Conservation (phyloP, 2,797 vertebrate species). For the Scleropages formosus region DNA sequence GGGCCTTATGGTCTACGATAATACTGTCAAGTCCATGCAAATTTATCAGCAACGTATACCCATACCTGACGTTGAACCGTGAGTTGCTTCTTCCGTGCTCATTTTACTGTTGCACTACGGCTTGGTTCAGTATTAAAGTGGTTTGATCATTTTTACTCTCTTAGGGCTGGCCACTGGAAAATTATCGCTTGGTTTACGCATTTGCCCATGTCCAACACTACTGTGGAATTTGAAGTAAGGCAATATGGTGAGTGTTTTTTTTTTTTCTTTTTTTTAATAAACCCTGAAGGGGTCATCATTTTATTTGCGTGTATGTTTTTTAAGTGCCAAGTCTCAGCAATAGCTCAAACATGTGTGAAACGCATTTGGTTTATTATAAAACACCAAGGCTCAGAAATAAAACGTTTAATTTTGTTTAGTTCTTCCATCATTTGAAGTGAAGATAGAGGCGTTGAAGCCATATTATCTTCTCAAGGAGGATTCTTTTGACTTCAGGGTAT, state of each 20-base stretch:
- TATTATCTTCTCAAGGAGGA: constrained; percentile 53
- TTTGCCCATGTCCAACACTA: constrained; percentile 51
- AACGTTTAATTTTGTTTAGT: constrained; percentile 48
- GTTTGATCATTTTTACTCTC: constrained; percentile 16
- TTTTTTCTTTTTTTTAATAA: not conserved
- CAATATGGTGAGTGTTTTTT: constrained; percentile 53
- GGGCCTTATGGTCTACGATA: constrained; percentile 52
- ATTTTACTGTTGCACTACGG: too few relatives aligned
- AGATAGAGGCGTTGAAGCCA: constrained; percentile 49
- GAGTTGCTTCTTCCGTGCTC: constrained; percentile 34
- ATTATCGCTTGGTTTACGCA: constrained; percentile 57
- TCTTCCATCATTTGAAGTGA: constrained; percentile 66
- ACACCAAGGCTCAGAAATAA: not conserved
- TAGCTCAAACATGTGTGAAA: not conserved
- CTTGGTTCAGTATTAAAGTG: too few relatives aligned
- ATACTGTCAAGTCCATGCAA: constrained; percentile 36
- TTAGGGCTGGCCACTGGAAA: constrained; percentile 64
- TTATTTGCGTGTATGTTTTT: too few relatives aligned
- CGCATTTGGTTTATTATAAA: not conserved
- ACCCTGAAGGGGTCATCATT: too few relatives aligned
- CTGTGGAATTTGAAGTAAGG: constrained; percentile 64
- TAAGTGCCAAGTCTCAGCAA: too few relatives aligned
- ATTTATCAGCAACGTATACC: constrained; percentile 40
- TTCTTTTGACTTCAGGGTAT: constrained; percentile 53
- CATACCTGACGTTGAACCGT: constrained; percentile 62